Percentiles rank a stretch among this genome's conserved stretches.
Evolutionary conservation across 1,140 invertebrate species (phyloP).

Genomic region (Apis mellifera): Amel_HAv3.1 CM009935.2:7927001-7927500

Average conservation of each 20-base stretch:
- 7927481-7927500: no score
- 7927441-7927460: no score
- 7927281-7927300: constrained; percentile 73
- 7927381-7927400: no score
- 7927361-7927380: no score
- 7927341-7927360: no score
- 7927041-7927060: not conserved
- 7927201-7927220: constrained; percentile 19
- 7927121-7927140: constrained; percentile 8
- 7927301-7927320: constrained; percentile 67
- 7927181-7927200: constrained; percentile 71
- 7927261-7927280: constrained; percentile 74
- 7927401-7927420: no score
- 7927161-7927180: constrained; percentile 76
- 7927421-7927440: no score
- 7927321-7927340: constrained; percentile 35
- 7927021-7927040: constrained; percentile 57
- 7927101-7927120: constrained; percentile 36
- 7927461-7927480: no score
- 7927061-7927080: not conserved
- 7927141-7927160: constrained; percentile 47
- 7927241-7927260: constrained; percentile 7
- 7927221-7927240: constrained; percentile 29
- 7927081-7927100: constrained; percentile 19
- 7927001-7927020: constrained; percentile 44